phyloP scores from a whole-genome alignment of 2,888 invertebrate genomes.

The Meandrusa payeni region DNA sequence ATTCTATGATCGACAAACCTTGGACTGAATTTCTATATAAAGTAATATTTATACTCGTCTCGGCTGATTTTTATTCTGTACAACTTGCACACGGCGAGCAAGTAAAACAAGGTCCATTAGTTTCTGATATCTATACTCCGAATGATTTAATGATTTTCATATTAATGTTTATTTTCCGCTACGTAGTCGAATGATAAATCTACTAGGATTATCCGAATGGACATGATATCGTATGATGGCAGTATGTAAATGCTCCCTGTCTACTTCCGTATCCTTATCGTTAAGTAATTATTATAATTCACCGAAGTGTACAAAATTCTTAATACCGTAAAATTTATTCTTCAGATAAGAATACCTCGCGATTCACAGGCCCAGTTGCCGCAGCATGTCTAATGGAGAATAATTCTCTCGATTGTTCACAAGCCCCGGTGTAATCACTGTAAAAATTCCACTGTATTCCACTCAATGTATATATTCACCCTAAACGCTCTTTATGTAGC shows the following conservation, averaged over 20 bases:
- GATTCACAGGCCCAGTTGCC: neutral
- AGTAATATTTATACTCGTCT: constrained; percentile 1
- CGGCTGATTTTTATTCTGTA: neutral
- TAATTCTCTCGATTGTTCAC: constrained; percentile 4
- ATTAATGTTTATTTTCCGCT: constrained; percentile 15
- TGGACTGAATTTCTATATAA: constrained; percentile 16
- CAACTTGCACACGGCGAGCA: constrained; percentile 5
- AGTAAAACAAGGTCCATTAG: constrained; percentile 9
- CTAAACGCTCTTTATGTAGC: constrained; percentile 24
- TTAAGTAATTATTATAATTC: constrained; percentile 11
- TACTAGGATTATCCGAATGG: too few relatives aligned
- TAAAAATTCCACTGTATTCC: constrained; percentile 23
- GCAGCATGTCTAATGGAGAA: neutral
- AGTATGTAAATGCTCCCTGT: constrained; percentile 14
- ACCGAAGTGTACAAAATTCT: constrained; percentile 4
- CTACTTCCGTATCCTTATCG: neutral
- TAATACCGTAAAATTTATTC: constrained; percentile 2
- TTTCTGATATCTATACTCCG: constrained; percentile 5
- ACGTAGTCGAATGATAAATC: too few relatives aligned
- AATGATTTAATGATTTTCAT: constrained; percentile 3
- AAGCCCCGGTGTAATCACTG: constrained; percentile 10
- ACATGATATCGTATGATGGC: constrained; percentile 4
- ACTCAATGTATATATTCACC: constrained; percentile 9
- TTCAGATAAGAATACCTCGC: constrained; percentile 1
- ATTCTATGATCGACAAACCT: constrained; percentile 13